These are phyloP conservation scores for Ennomos erosarius DNA, from an alignment of 2,888 invertebrate genomes.

Conservation along the genomic window DNA sequence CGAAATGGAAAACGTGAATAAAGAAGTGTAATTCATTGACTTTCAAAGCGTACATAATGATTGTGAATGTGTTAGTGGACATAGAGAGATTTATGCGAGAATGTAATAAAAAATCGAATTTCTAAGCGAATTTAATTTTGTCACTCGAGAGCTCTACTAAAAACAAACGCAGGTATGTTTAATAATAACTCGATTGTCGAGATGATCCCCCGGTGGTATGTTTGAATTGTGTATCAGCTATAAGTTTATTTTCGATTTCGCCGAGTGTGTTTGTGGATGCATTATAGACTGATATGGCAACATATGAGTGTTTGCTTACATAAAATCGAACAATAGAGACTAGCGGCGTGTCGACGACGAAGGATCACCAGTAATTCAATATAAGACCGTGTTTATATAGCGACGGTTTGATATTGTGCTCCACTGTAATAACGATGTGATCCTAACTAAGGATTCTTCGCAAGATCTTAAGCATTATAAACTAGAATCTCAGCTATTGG, in stretches of 20 bases:
- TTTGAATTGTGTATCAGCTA: constrained; percentile 57
- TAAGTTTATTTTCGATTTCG: constrained; percentile 67
- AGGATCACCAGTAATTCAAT: constrained; percentile 54
- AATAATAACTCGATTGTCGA: constrained; percentile 32
- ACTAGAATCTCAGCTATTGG: background rate
- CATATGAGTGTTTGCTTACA: constrained; percentile 74
- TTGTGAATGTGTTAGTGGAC: constrained; percentile 58
- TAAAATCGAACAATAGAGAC: constrained; percentile 67
- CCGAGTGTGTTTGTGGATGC: constrained; percentile 65
- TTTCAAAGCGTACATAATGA: constrained; percentile 46
- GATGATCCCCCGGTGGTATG: constrained; percentile 41
- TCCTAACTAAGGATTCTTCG: constrained; percentile 4
- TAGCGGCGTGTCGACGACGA: constrained; percentile 49
- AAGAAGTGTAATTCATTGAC: constrained; percentile 50
- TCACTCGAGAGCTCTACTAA: constrained; percentile 8
- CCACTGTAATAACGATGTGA: constrained; percentile 52
- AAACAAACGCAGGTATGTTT: constrained; percentile 36
- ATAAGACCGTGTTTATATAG: constrained; percentile 58
- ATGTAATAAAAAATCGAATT: constrained; percentile 40
- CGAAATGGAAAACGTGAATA: constrained; percentile 54
- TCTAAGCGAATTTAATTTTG: constrained; percentile 35
- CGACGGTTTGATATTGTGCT: constrained; percentile 49
- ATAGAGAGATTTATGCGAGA: constrained; percentile 37
- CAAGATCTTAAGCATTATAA: constrained; percentile 11
- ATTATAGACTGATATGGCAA: constrained; percentile 72